These are phyloP conservation scores for Anoplius nigerrimus DNA, from an alignment of 2,888 invertebrate species.

Conservation along the genomic window DNA sequence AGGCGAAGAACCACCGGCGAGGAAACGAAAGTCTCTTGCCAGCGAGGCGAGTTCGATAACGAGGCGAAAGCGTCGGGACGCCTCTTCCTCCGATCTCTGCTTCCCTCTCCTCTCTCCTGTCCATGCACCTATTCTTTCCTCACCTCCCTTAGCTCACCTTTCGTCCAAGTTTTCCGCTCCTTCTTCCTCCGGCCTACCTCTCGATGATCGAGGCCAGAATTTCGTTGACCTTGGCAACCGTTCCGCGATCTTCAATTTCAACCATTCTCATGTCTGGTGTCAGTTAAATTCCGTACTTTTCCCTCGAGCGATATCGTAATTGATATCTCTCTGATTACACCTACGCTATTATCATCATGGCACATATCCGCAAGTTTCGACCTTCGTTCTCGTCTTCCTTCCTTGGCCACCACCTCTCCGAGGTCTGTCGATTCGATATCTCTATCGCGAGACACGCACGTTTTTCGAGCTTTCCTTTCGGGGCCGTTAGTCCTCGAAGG, in stretches of 20 bases:
- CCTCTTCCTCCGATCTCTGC: neutral
- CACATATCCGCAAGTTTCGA: no score
- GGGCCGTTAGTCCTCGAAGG: slow-evolving; percentile 1
- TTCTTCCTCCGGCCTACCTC: no score
- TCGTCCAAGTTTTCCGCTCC: neutral
- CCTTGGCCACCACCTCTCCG: neutral
- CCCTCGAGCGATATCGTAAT: no score
- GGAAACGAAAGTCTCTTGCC: slow-evolving; percentile 14
- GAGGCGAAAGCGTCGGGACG: neutral
- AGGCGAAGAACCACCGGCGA: slow-evolving; percentile 27
- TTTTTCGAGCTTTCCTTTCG: neutral
- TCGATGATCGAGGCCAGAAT: no score
- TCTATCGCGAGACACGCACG: neutral
- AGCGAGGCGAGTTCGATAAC: slow-evolving; percentile 7
- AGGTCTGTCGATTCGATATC: neutral
- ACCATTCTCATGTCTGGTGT: no score
- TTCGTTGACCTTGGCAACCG: no score
- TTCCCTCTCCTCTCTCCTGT: neutral
- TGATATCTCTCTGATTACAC: no score
- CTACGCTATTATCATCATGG: no score
- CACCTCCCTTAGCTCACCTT: neutral
- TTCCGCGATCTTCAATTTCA: no score
- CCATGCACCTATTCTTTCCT: neutral
- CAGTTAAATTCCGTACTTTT: no score
- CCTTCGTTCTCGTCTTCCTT: neutral